Base-by-base conservation (phyloP, 2,888 invertebrate genomes). In the Stramonita haemastoma region DNA sequence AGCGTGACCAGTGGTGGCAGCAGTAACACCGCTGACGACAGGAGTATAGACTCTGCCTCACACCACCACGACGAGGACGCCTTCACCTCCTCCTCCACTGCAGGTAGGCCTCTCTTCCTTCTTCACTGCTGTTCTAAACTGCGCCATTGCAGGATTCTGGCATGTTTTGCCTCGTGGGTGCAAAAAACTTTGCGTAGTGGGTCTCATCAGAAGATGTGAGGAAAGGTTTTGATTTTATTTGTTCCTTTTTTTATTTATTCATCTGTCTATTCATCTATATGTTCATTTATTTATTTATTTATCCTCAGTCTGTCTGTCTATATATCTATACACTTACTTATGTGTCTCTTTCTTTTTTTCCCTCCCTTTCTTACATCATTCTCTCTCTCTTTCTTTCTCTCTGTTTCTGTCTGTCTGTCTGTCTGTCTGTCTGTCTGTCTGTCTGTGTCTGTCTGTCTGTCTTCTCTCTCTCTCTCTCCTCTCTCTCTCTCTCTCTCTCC, bases 1-100 rank as follows among this genome's bases (percentile, higher is more conserved):
- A 89, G 89, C 34, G 70, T 84, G 1, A 85, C 66, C 17, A 89
- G 89, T 77, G 57, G 56, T 13, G 34, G 85, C 57, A 89, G 89
- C 89, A 88, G 66, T n/a, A 77, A 19, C 13, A 56, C 85, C 13
- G 46, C 36, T 26, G 89, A 84, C 22, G 89, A 86, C 34, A 86
- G 26, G 66, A 66, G 32, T 8, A 34, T 66, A 34, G 34, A 66
- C 32, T 6, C 81, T 19, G 56, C 73, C 13, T 29, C 34, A 36
- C 89, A 85, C 70, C 70, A 84, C 46, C 34, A 66, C 29, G 70
- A 73, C 60, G 11, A 57, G 26, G 57, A 87, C 13, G n/a, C 22
- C 11, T 22, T 22, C 34, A 32, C 8, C 13, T 15, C 22, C 11
- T 22, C 26, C 34, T 15, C 8, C 73, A 70, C 77, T 32, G 26